Base-by-base conservation (phyloP, 2,797 vertebrate genomes). In the Poeciliopsis paucimaculata region DNA sequence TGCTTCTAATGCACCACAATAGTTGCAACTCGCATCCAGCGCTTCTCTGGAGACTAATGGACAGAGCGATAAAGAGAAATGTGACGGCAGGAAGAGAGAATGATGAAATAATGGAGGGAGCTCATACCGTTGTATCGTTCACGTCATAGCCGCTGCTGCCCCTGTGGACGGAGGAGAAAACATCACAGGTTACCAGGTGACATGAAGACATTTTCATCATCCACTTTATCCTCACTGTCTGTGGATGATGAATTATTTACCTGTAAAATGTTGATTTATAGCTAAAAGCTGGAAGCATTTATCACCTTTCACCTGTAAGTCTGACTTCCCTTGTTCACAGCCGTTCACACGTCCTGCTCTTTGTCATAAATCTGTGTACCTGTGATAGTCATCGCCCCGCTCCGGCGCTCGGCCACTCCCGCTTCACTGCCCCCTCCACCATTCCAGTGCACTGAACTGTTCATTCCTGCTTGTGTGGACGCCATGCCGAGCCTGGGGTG, bases 101-200 rank as follows among this genome's bases (percentile, higher is more conserved):
- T 51, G 66, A 57, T 15, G 2, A 51, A 31, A 73, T 53, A 73
- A 16, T 31, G 34, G 47, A 18, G 47, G 9, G 26, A 20, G 53
- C 66, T 81, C 85, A 5, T 93, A 94, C 94, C 90, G 0, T 76
- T 3, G 64, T 1, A 47, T 55, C 43, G 20, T 46, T 93, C 57
- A 93, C 75, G 0, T 91, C 82, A 26, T 94, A 95, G 0, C 82
- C 81, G 0, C 87, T 92, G 55, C 12, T 11, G 10, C 77, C 83
- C 87, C 94, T 94, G 89, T 39, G 46, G 77, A 89, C 7, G 34
- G 26, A 83, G 76, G 1, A 79, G 41, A 75, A 13, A 41, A 45
- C 76, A 82, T 16, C 0, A 55, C 39, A 36, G 43, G 20, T 79
- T 62, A 80, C 72, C 34, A 75, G 53, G 73, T n/a, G 28, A 70